Evolutionary conservation across 2,888 invertebrate species (phyloP).

Genomic region (Melinopterus prodromus): DNA sequence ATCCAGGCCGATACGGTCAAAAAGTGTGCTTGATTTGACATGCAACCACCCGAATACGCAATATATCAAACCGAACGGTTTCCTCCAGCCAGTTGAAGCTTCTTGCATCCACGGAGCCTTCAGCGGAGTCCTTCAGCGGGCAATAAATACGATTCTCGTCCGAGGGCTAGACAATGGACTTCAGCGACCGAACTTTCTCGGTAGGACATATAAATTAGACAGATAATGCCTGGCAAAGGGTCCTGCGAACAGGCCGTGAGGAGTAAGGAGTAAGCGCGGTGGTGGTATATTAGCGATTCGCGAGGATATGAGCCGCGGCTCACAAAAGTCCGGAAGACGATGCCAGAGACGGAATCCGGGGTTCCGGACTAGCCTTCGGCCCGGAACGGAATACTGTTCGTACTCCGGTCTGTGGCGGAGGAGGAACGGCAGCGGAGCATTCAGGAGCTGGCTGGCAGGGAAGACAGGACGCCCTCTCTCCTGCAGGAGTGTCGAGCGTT

Average conservation of each 20-base stretch:
- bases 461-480: neutral
- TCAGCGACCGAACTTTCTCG: neutral
- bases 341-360: slow-evolving; percentile 11
- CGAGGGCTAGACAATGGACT: neutral
- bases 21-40: neutral
- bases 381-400: neutral
- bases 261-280: neutral
- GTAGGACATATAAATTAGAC: neutral
- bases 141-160: slow-evolving; percentile 4
- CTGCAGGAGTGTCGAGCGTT: neutral
- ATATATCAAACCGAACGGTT: neutral
- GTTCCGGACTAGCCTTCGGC: neutral
- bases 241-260: neutral
- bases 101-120: neutral
- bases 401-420: neutral
- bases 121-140: neutral
- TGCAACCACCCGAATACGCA: neutral
- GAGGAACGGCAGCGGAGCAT: no score
- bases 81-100: neutral
- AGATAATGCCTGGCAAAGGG: neutral
- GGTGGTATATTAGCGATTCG: neutral
- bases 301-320: slow-evolving; percentile 18
- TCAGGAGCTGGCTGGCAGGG: neutral
- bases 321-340: slow-evolving; percentile 23
- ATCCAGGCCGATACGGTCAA: no score